Evolutionary conservation across 2,888 invertebrate genomes (phyloP).

Genomic region (Hybos culiciformis): DNA sequence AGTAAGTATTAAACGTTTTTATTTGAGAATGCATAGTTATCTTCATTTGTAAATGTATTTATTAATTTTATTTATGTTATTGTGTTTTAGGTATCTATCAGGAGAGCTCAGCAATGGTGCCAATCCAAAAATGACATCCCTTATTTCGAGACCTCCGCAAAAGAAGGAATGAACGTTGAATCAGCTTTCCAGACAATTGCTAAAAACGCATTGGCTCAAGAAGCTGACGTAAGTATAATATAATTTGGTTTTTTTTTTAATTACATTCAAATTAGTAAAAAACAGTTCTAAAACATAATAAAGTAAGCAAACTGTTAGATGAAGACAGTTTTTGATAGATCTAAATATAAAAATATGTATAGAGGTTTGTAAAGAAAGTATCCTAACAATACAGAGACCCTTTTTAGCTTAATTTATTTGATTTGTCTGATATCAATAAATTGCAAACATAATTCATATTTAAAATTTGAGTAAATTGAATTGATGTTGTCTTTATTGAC

Average conservation of each 20-base stretch:
- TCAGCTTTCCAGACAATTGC: slow-evolving; percentile 98
- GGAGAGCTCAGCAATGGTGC: slow-evolving; percentile 97
- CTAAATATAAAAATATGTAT: no score
- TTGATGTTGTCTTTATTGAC: no score
- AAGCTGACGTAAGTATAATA: slow-evolving; percentile 50
- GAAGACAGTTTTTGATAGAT: no score
- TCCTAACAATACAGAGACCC: no score
- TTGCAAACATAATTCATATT: no score
- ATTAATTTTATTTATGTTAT: slow-evolving; percentile 3
- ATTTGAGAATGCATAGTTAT: neutral
- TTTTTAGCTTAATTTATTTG: no score
- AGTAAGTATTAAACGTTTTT: slow-evolving; percentile 38
- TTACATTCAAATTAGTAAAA: neutral
- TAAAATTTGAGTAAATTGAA: no score
- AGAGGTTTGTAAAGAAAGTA: no score
- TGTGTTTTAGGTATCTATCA: slow-evolving; percentile 51
- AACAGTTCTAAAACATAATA: neutral
- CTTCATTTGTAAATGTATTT: slow-evolving; percentile 3
- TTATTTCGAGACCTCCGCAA: slow-evolving; percentile 98
- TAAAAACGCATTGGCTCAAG: slow-evolving; percentile 89
- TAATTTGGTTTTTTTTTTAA: slow-evolving; percentile 1
- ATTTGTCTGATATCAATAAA: no score
- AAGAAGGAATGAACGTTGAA: slow-evolving; percentile 98
- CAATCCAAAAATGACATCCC: slow-evolving; percentile 97
- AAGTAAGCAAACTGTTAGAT: neutral